Conservation (phyloP, 2,113 vertebrate genomes). For the Centrocercus urophasianus region DNA sequence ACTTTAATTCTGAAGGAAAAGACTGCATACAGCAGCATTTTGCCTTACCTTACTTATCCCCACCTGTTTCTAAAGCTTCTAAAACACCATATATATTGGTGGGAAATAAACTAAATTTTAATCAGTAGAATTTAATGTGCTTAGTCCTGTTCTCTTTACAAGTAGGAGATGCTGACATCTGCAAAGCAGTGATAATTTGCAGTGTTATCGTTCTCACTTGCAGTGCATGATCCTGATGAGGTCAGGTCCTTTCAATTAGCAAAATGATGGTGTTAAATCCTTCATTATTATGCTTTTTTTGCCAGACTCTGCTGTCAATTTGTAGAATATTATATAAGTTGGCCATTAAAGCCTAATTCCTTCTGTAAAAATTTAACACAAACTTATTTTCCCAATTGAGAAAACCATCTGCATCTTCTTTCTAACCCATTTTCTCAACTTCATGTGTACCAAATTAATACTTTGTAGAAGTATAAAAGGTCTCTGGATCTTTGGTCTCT, state of each 20-base stretch:
- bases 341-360: background rate
- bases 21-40: background rate
- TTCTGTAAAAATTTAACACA: conserved; percentile 1
- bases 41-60: background rate
- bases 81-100: background rate
- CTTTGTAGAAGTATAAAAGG: background rate
- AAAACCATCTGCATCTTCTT: background rate
- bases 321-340: background rate
- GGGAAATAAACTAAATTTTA: background rate
- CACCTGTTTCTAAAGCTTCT: background rate
- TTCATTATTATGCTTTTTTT: background rate
- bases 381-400: background rate
- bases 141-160: background rate
- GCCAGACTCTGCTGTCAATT: background rate
- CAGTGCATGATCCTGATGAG: background rate
- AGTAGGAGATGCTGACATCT: background rate
- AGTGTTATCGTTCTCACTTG: background rate
- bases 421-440: background rate
- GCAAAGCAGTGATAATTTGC: background rate
- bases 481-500: background rate
- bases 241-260: conserved; percentile 17
- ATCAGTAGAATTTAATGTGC: background rate
- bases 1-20: background rate
- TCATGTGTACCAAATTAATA: background rate
- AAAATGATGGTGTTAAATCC: background rate